Base-by-base conservation (phyloP, 2,797 vertebrate genomes). In the Sternotherus odoratus region DNA sequence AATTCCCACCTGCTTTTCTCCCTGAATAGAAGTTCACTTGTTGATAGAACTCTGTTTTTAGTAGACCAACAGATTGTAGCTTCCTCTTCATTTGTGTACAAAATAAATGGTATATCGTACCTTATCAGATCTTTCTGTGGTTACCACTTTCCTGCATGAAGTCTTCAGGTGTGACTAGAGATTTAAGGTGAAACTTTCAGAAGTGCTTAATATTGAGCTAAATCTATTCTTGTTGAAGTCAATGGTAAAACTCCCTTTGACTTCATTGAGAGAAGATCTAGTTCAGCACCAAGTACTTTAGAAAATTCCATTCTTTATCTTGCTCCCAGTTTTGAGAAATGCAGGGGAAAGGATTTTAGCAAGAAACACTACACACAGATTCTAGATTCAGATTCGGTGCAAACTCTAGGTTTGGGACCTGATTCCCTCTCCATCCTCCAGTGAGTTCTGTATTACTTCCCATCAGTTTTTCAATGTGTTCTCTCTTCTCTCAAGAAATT, bases 21-120 rank as follows among this genome's bases (percentile, higher is more conserved):
- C 92, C 15, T 95, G 89, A 84, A 88, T 43, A 82, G 83, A 56
- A 49, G 28, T 12, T 74, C 54, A 33, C 53, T 91, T 90, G 24
- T 83, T 93, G 53, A 36, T 77, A 12, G 54, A 86, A 4, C 39
- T 75, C 13, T 66, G 2, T 88, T 26, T 4, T 2, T 72, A 69
- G 12, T 48, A 49, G 84, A 81, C 77, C 33, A 81, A 88, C 39
- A 74, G 36, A 74, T 48, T 75, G 23, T 74, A 74, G 23, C 43
- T 46, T 74, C 39, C 6, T 74, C 23, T 46, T 72, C 12, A 88
- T 43, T 54, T 84, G 63, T 92, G 21, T 85, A 49, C 50, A 91
- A 82, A 79, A 77, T 33, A 90, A 81, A 53, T 85, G 74, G 56
- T 23, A 83, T 28, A 49, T 57, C 53, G 30, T 75, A 83, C 66